Percentiles rank a stretch among this genome's conserved stretches.
Evolutionary conservation across 2,888 invertebrate genomes (phyloP).

Genomic region (Spilosoma lubricipeda): DNA sequence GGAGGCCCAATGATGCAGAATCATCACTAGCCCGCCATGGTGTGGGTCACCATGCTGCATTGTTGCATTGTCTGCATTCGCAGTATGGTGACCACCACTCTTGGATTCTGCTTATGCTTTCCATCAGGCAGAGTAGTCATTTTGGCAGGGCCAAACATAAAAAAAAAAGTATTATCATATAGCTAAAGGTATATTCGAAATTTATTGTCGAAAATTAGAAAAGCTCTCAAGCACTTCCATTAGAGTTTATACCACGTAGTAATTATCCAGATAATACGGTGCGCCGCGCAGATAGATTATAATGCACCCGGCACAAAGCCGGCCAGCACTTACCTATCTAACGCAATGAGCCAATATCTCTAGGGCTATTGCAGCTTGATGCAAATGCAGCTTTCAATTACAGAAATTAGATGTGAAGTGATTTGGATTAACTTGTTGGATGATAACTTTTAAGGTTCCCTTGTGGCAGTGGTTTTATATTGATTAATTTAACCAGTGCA

Average conservation of each 20-base stretch:
- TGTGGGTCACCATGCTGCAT: too few relatives aligned
- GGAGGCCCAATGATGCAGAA: too few relatives aligned
- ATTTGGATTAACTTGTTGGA: slow-evolving; percentile 1
- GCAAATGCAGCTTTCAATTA: slow-evolving; percentile 11
- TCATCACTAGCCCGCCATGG: too few relatives aligned
- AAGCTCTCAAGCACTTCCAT: slow-evolving; percentile 10
- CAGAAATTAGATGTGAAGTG: slow-evolving; percentile 13
- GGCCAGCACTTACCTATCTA: slow-evolving; percentile 47
- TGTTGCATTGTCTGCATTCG: too few relatives aligned
- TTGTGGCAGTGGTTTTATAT: not conserved
- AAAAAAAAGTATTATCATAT: not conserved
- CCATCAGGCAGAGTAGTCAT: too few relatives aligned
- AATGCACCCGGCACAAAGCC: slow-evolving; percentile 58
- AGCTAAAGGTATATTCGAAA: not conserved
- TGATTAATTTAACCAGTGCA: too few relatives aligned
- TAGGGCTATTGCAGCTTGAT: slow-evolving; percentile 35
- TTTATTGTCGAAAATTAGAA: not conserved
- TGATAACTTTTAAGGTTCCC: not conserved
- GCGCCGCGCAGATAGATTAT: slow-evolving; percentile 46
- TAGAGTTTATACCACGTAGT: slow-evolving; percentile 7
- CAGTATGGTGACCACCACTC: too few relatives aligned
- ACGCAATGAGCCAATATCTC: slow-evolving; percentile 38
- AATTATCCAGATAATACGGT: slow-evolving; percentile 23
- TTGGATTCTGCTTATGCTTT: too few relatives aligned
- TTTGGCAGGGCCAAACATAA: too few relatives aligned